Evolutionary conservation across 2,113 vertebrate species (phyloP), one percentile per base, ranked within the genome.

Genomic region (Chitala chitala): DNA sequence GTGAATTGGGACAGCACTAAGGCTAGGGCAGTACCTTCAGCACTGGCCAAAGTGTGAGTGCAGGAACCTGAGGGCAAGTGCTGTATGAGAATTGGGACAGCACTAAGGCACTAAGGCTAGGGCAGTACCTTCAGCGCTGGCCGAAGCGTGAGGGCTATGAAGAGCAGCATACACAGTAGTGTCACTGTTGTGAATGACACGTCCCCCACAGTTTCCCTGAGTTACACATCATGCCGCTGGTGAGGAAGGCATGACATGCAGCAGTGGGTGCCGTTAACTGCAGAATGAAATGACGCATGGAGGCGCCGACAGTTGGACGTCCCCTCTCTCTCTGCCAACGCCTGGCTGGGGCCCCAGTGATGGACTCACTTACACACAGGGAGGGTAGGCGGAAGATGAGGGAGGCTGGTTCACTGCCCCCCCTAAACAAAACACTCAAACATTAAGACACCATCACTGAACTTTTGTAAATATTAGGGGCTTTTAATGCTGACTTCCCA

Each of bases 291-390:
- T 31, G 72, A 26, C 58, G 29, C 71, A 33, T 50, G 42, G n/a
- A n/a, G 69, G 69, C 55, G 69, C n/a, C 55, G 40, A 71, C 69
- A 71, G 69, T 71, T 71, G 69, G 69, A 59, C 31, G 40, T 59
- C 72, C 31, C 64, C 72, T 44, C 31, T 73, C 71, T 50, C 72
- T 2, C 72, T 50, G 44, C 72, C 44, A 38, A 61, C 72, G 58
- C 44, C 58, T 73, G 72, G 72, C 72, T 12, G 44, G 17, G 24
- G 63, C 72, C 72, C 72, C 55, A n/a, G 58, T n/a, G 31, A 73
- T 36, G 72, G 72, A 73, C 44, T 73, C 72, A 73, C 44, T 73
- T 31, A 36, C 26, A 64, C 56, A 51, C 58, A 73, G 72, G 44
- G 51, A 64, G 24, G 44, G 58, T 73, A 46, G 72, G 72, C 29